Base-by-base conservation (phyloP, 2,888 invertebrate species). In the Polydrusus cervinus region DNA sequence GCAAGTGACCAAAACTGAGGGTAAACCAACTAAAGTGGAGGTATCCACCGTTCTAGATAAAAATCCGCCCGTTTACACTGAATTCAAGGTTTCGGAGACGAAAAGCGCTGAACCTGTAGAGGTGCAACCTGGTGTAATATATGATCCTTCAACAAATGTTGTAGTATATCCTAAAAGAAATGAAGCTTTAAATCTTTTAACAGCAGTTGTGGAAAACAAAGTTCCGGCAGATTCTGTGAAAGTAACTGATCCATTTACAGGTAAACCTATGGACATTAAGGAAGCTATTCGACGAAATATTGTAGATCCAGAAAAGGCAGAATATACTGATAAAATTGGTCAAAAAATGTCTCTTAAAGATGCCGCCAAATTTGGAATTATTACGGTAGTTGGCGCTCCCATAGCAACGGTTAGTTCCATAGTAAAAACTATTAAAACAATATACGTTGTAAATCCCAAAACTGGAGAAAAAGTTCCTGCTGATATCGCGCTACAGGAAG, bases 401-500 rank as follows among this genome's bases (percentile, higher is more conserved):
- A 86, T 95, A 65, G 90, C 93, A 6, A 93, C 93, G 6, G 91
- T 92, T 0, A 91, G 93, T 72, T 91, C 92, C 79, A 90, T 92
- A 0, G 89, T 93, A 70, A 92, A 93, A 85, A 90, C 92, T 0
- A 90, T 94, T 5, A 87, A 86, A 70, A 70, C 69, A 11, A 43
- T 78, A 6, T 92, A 93, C 89, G 91, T 94, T 13, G 88, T 91
- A 70, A 96, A 97, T 86, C 95, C 97, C 0, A 91, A 90, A 80
- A 94, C 95, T 0, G 95, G 95, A 3, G 92, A 95, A 84, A 92
- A 92, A 83, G 89, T 96, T 79, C 94, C 94, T 0, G 90, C 95
- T 80, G 93, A 95, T 86, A 93, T 94, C 66, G 97, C 97, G 3
- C 91, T 95, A 79, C 91, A 93, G 84, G 89, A 92, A 76, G 95